phyloP scores from a whole-genome alignment of 1,140 invertebrate species.

The Brachionus manjavacas region DNA sequence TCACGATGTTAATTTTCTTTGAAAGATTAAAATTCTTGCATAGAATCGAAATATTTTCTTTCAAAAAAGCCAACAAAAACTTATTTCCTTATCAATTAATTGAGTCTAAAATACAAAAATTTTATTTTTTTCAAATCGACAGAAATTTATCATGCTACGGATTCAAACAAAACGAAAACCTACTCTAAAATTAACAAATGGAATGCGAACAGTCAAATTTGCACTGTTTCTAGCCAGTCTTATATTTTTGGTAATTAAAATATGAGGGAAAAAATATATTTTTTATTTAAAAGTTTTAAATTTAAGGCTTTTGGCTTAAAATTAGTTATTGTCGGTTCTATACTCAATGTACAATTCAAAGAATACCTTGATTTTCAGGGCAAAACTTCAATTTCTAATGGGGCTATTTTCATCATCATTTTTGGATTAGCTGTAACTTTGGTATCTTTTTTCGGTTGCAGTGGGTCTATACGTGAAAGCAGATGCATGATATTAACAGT shows the following conservation, averaged over 20 bases:
- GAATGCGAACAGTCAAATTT: slow-evolving; percentile 37
- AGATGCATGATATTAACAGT: slow-evolving; percentile 41
- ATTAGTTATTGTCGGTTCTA: slow-evolving; percentile 16
- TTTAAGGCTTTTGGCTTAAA: slow-evolving; percentile 11
- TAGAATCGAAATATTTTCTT: not conserved
- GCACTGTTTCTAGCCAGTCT: not conserved
- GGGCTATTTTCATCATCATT: slow-evolving; percentile 29
- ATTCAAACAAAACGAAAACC: not conserved
- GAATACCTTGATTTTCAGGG: slow-evolving; percentile 40
- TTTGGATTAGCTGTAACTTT: not conserved
- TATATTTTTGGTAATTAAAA: slow-evolving; percentile 1
- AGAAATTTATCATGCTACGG: not conserved
- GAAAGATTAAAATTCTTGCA: not conserved
- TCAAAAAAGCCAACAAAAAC: not conserved
- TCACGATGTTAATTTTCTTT: not conserved
- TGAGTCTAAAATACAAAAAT: not conserved
- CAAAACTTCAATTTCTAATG: slow-evolving; percentile 27
- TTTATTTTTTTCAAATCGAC: not conserved
- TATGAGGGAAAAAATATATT: not conserved
- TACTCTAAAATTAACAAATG: slow-evolving; percentile 29
- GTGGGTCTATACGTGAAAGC: slow-evolving; percentile 12
- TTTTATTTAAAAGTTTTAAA: not conserved
- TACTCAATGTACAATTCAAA: slow-evolving; percentile 39
- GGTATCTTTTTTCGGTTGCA: slow-evolving; percentile 37
- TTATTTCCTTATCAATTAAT: slow-evolving; percentile 4